A percentile compares a stretch with the other conserved stretches of the same genome.
phyloP scores from a whole-genome alignment of 2,113 vertebrate species.

The Climacteris rufus region DNA sequence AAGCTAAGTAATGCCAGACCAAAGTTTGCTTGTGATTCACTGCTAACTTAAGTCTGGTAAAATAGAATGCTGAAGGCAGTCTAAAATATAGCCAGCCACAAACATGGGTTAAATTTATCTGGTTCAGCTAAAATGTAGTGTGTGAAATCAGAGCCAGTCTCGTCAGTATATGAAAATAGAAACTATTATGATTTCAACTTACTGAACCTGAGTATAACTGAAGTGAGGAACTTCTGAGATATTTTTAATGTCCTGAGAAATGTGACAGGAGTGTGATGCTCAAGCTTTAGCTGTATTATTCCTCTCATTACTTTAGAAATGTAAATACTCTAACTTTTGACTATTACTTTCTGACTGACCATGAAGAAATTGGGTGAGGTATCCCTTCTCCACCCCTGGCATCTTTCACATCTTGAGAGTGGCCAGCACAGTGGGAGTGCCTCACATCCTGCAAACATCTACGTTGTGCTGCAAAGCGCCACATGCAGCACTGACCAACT shows the following conservation, averaged over 20 bases:
- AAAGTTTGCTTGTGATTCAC: slow-evolving; percentile 32
- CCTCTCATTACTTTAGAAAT: not conserved
- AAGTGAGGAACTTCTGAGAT: not conserved
- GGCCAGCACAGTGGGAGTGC: rapidly evolving
- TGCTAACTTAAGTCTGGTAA: slow-evolving; percentile 30
- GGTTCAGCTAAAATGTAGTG: slow-evolving; percentile 13
- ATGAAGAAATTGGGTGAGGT: not conserved
- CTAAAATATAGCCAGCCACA: slow-evolving; percentile 12
- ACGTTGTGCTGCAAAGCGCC: not conserved
- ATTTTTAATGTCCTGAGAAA: not conserved
- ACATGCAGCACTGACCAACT: rapidly evolving
- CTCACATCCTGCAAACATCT: rapidly evolving
- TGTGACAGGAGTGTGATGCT: not conserved
- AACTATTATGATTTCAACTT: slow-evolving; percentile 5
- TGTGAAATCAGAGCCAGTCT: slow-evolving; percentile 9
- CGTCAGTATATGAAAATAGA: slow-evolving; percentile 27
- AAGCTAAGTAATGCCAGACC: not conserved
- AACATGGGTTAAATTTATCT: slow-evolving; percentile 46
- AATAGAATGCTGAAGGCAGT: slow-evolving; percentile 3
- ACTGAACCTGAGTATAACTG: not conserved
- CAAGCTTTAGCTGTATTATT: not conserved
- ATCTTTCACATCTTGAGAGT: not conserved
- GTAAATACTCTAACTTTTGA: not conserved
- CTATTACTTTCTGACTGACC: not conserved
- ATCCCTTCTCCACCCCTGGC: not conserved